phyloP scores from a whole-genome alignment of 1,140 invertebrate genomes.

The Hetaerina americana region DNA sequence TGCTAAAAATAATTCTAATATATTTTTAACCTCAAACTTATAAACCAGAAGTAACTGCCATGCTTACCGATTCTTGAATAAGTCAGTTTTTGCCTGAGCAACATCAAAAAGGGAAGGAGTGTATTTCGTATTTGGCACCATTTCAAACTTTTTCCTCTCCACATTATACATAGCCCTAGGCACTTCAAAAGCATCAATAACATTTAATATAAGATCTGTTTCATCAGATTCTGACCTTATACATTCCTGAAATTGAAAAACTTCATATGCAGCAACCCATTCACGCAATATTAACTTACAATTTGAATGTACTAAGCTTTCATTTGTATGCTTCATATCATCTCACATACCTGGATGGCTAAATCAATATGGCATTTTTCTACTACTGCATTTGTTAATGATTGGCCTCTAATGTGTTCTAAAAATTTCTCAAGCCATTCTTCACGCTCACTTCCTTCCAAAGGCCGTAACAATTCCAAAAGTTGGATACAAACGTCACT shows the following conservation, averaged over 20 bases:
- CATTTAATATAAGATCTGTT: slow-evolving; percentile 60
- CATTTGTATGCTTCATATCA: not conserved
- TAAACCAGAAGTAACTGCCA: too few species aligned
- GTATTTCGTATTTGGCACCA: slow-evolving; percentile 31
- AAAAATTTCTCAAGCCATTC: slow-evolving; percentile 46
- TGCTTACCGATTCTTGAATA: slow-evolving; percentile 56
- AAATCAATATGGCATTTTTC: slow-evolving; percentile 54
- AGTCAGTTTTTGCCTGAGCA: slow-evolving; percentile 51
- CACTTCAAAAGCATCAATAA: slow-evolving; percentile 68
- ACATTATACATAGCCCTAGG: slow-evolving; percentile 64
- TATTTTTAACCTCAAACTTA: too few species aligned
- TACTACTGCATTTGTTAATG: slow-evolving; percentile 51
- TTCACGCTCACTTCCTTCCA: slow-evolving; percentile 36
- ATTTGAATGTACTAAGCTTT: too few species aligned
- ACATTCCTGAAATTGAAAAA: slow-evolving; percentile 38
- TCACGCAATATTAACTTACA: not conserved
- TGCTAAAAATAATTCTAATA: too few species aligned
- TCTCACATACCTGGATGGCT: slow-evolving; percentile 47
- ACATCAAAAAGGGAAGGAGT: slow-evolving; percentile 42
- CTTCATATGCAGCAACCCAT: not conserved
- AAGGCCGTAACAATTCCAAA: slow-evolving; percentile 36
- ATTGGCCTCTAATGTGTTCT: slow-evolving; percentile 56
- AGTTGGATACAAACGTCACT: slow-evolving; percentile 47
- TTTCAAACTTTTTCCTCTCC: slow-evolving; percentile 57
- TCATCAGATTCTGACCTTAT: slow-evolving; percentile 55